Evolutionary conservation across 2,113 vertebrate species (phyloP).

Genomic region (Sarotherodon lohbergeri): DNA sequence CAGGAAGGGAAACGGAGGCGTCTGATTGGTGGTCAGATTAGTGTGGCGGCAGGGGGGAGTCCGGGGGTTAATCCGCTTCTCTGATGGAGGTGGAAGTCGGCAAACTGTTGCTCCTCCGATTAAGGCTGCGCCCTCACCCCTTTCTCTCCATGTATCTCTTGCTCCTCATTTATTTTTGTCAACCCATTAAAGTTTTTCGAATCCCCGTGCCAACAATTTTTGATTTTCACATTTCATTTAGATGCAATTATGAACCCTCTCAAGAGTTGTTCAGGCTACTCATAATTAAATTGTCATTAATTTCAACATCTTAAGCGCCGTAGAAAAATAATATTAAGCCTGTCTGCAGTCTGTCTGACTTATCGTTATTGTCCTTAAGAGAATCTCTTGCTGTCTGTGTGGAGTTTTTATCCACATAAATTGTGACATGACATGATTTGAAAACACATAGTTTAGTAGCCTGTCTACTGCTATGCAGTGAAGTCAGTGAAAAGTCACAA

Average conservation of each 20-base stretch:
- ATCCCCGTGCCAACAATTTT: constrained; percentile 10
- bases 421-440: neutral
- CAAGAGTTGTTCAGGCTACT: neutral
- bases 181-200: constrained; percentile 24
- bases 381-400: neutral
- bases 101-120: constrained; percentile 31
- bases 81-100: constrained; percentile 36
- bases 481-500: neutral
- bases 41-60: constrained; percentile 8
- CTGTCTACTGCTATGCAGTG: neutral
- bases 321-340: neutral
- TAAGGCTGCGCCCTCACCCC: neutral
- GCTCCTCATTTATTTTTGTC: constrained; percentile 27
- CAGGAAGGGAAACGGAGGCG: constrained; percentile 7
- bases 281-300: constrained; percentile 17
- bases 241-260: constrained; percentile 24
- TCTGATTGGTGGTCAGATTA: constrained; percentile 65
- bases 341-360: neutral
- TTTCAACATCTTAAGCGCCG: neutral
- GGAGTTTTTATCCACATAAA: neutral
- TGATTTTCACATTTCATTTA: constrained; percentile 31
- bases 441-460: neutral
- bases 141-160: neutral
- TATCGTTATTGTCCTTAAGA: neutral
- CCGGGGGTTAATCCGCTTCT: constrained; percentile 69